Percentiles rank a stretch among this genome's conserved stretches.
Conservation (phyloP, 2,888 invertebrate species). For the Agonopterix heracliana region DNA sequence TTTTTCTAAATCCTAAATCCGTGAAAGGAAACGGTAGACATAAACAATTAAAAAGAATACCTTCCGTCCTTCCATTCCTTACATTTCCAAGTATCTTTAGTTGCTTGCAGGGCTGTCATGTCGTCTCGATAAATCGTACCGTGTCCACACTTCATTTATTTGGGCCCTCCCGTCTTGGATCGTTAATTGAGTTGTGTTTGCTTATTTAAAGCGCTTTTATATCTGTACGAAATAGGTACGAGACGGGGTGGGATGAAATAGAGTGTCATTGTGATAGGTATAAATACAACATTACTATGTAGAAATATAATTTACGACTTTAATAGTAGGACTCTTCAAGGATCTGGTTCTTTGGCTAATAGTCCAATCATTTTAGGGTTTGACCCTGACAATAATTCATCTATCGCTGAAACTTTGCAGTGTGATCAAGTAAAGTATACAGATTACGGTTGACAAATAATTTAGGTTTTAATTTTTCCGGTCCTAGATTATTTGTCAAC, state of each 20-base stretch:
- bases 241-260: not conserved
- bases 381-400: too few species aligned
- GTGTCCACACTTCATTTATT: conserved; percentile 26
- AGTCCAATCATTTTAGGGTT: too few species aligned
- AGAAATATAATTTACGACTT: too few species aligned
- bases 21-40: conserved; percentile 6
- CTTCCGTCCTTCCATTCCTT: conserved; percentile 29
- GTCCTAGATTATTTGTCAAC: too few species aligned
- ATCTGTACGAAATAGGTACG: not conserved
- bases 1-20: not conserved
- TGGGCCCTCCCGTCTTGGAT: conserved; percentile 16
- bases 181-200: conserved; percentile 28
- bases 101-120: conserved; percentile 3
- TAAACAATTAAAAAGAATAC: conserved; percentile 15
- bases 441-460: too few species aligned
- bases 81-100: conserved; percentile 18
- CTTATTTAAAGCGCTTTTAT: conserved; percentile 15
- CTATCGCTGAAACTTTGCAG: too few species aligned
- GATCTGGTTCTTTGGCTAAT: too few species aligned
- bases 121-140: conserved; percentile 11
- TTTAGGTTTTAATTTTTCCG: too few species aligned
- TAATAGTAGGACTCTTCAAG: too few species aligned
- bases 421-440: too few species aligned
- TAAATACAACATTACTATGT: too few species aligned
- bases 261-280: too few species aligned